Evolutionary conservation across 2,113 vertebrate species (phyloP), one percentile per base, ranked within the genome.

Genomic region (Trogon surrucura): DNA sequence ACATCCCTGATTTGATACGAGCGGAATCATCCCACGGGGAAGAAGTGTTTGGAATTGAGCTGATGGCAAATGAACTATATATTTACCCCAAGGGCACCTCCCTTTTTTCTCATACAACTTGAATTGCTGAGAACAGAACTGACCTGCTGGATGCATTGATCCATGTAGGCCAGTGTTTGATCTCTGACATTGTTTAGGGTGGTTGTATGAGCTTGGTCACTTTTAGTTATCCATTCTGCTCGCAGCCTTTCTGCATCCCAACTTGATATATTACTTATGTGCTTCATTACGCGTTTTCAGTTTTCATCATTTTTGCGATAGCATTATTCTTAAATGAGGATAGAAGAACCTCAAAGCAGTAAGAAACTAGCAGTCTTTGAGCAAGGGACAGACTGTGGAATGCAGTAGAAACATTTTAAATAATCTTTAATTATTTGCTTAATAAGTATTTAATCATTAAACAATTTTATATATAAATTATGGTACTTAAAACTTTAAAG

Each of bases 131-230:
- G 69, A 89, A 53, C 58, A 73, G 64, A n/a, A 22, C 50, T 80
- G 77, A 25, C 22, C 10, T 50, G 30, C 62, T 86, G 58, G 44
- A 10, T 17, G 0, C 5, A 1, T 7, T 30, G 32, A 10, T 53
- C 6, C 16, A 0, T 5, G 32, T 19, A 25, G 67, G 58, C 25
- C 64, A 20, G 2, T 45, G 4, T 13, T 27, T 27, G 11, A 11
- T 72, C 14, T 56, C 61, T 32, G 36, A 0, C 19, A 1, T 3
- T n/a, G 10, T 30, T 72, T 7, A 25, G 44, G 30, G 47, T 0
- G 6, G 11, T 16, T 54, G 4, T 30, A 30, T 56, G 13, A 85
- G 25, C 66, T 20, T 17, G 14, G 57, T 47, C n/a, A 16, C 44
- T 54, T 34, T 0, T 44, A 27, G 16, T 61, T 34, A 66, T 64